These are phyloP conservation scores for Carcinoscorpius rotundicauda DNA, from an alignment of 1,140 invertebrate genomes.

Conservation along the genomic window DNA sequence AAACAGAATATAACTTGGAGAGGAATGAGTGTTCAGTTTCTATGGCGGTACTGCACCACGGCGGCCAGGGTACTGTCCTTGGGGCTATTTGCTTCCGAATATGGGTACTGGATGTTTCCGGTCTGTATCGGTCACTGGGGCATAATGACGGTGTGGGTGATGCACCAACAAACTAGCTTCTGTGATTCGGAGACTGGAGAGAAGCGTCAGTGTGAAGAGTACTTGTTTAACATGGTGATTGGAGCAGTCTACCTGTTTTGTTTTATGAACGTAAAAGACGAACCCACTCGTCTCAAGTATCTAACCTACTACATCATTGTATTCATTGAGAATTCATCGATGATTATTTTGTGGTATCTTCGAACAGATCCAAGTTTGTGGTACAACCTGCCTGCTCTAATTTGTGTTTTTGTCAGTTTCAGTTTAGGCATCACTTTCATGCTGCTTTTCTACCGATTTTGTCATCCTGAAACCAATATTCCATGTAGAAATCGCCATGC, in stretches of 20 bases:
- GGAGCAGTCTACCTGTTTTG: conserved; percentile 39
- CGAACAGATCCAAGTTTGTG: conserved; percentile 19
- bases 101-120: conserved; percentile 23
- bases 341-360: conserved; percentile 36
- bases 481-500: too few species aligned
- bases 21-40: conserved; percentile 33
- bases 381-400: conserved; percentile 27
- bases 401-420: conserved; percentile 27
- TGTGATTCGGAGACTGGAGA: conserved; percentile 27
- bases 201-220: conserved; percentile 28
- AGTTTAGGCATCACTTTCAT: conserved; percentile 31
- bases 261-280: conserved; percentile 40
- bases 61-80: conserved; percentile 22
- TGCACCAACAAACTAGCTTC: conserved; percentile 35
- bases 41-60: conserved; percentile 32
- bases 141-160: conserved; percentile 38
- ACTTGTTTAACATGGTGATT: conserved; percentile 38
- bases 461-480: conserved; percentile 25
- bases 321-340: conserved; percentile 37
- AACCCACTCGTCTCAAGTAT: conserved; percentile 33
- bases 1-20: conserved; percentile 30
- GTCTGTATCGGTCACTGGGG: conserved; percentile 37
- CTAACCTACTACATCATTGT: conserved; percentile 35
- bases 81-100: conserved; percentile 24
- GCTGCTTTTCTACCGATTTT: conserved; percentile 33